phyloP scores from a whole-genome alignment of 2,797 vertebrate species.

The Scolopax bukidnonensis region DNA sequence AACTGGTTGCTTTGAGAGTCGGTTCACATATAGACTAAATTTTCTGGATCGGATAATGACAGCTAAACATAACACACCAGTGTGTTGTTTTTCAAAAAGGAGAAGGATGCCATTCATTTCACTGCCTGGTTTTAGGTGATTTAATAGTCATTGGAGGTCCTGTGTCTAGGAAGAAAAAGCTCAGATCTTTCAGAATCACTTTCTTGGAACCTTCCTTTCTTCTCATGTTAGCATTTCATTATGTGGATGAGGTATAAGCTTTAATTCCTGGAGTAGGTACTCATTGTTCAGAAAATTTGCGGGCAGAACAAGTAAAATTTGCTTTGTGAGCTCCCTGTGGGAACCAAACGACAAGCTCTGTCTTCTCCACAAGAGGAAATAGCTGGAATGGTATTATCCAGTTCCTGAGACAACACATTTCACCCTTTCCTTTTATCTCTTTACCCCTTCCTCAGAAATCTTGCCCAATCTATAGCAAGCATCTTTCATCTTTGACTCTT shows the following conservation, averaged over 20 bases:
- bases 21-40: not conserved
- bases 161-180: slow-evolving; percentile 27
- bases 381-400: slow-evolving; percentile 15
- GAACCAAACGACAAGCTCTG: slow-evolving; percentile 33
- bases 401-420: slow-evolving; percentile 53
- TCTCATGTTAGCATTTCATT: slow-evolving; percentile 13
- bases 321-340: slow-evolving; percentile 56
- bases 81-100: not conserved
- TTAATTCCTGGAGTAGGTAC: slow-evolving; percentile 54
- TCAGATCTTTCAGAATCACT: slow-evolving; percentile 35
- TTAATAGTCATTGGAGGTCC: slow-evolving; percentile 12
- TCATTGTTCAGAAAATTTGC: slow-evolving; percentile 61
- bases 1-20: slow-evolving; percentile 12
- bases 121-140: not conserved
- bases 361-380: slow-evolving; percentile 52
- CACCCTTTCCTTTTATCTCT: slow-evolving; percentile 38
- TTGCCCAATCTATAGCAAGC: slow-evolving; percentile 22
- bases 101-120: not conserved
- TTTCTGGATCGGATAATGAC: not conserved
- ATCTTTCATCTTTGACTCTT: slow-evolving; percentile 66
- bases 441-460: slow-evolving; percentile 56
- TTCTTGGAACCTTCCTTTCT: slow-evolving; percentile 20
- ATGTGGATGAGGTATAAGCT: slow-evolving; percentile 32
- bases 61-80: not conserved
- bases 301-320: slow-evolving; percentile 52